Evolutionary conservation across 2,888 invertebrate genomes (phyloP), one percentile per base, ranked within the genome.

Genomic region (Lapara coniferarum): DNA sequence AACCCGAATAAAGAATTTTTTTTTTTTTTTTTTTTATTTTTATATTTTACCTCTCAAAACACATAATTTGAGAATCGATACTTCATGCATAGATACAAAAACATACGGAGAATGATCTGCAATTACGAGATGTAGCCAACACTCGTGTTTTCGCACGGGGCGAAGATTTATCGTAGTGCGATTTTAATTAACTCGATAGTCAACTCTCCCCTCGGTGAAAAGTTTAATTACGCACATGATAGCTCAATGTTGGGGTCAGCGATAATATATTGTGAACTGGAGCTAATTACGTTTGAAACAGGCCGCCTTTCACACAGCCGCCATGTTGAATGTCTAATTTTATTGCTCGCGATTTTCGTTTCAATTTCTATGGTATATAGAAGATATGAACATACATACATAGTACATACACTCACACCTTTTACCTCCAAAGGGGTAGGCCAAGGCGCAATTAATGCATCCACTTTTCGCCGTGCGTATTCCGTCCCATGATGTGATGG

Each of bases 131-230:
- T 81, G 83, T 83, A 77, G 80, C 74, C 51, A 71, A 78, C 89
- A 89, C 85, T 81, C 83, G 85, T 73, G 78, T 78, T 86, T 87
- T 91, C 90, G 86, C 91, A 91, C 88, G 89, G 85, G 46, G 68
- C 63, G 85, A 87, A 90, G 90, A 91, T 90, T 90, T 90, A 91
- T 91, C 84, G 85, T 75, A 76, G 80, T 77, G 77, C 82, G 70
- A 83, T 89, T 90, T 90, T 89, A 90, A 90, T 90, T 90, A 90
- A 83, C 89, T 86, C 87, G 79, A 88, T 88, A 85, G 81, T 81
- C 82, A 81, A 85, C 72, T 10, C 76, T 80, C 83, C 79, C 82
- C 79, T 63, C 69, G 63, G 70, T 72, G 70, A 72, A 71, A 71
- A 75, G 69, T 75, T 73, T 81, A 85, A 86, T 85, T 84, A 79